Base-by-base conservation (phyloP, 2,113 vertebrate species). In the Chrysochloris asiatica region DNA sequence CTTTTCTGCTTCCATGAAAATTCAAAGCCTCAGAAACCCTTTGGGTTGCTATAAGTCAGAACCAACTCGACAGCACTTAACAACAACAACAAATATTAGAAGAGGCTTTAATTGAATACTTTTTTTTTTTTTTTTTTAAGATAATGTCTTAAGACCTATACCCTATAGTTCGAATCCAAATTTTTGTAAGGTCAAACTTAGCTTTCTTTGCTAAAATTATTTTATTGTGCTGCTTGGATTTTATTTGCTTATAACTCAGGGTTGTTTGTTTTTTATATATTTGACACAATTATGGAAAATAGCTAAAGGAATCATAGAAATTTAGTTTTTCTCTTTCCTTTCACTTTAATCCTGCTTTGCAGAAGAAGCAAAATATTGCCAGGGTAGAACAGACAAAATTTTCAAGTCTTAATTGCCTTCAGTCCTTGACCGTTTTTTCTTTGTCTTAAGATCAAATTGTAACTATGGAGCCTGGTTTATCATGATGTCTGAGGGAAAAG, bases 401-500 rank as follows among this genome's bases (percentile, higher is more conserved):
- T 72, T 95, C 95, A 83, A 83, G 36, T 71, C 89, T 92, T 95
- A 89, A 96, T 93, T 92, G 78, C 54, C 86, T 95, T 95, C 73
- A 84, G 43, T 95, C 89, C 75, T 28, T 93, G 91, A 93, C 93
- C 38, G 95, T 88, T 94, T 79, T 95, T 93, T 96, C 95, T 95
- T 96, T 96, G 95, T 94, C 72, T 94, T 94, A 67, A 93, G 94
- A 96, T 96, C 89, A 94, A 93, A 91, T 61, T 93, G 93, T 95
- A 95, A 84, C 91, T 77, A 73, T 83, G 89, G 61, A 93, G 86
- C 80, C 88, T 86, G 89, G 82, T 92, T 93, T 85, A 88, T 88
- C 93, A 80, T 6, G 79, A 94, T 4, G 52, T 56, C 75, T 80
- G 72, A 76, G 76, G 93, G 86, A 83, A 94, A 80, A 92, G 80